Evolutionary conservation across 2,888 invertebrate genomes (phyloP).

Genomic region (Dynastes hyllus): DNA sequence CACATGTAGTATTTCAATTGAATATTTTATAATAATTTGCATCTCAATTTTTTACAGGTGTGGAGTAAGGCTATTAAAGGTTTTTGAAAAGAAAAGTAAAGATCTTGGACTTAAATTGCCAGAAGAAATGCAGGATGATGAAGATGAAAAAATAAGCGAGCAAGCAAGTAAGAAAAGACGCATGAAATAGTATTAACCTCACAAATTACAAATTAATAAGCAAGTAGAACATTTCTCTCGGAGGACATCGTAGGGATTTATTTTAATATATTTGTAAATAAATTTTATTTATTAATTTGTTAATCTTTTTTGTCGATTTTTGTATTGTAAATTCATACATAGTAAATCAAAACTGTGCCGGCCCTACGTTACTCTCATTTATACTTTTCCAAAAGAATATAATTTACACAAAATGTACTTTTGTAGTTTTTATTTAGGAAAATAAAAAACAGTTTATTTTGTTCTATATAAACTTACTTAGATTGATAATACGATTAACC

Average conservation of each 20-base stretch:
- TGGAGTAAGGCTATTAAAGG: slow-evolving; percentile 81
- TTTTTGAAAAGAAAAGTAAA: slow-evolving; percentile 81
- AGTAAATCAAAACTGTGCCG: slow-evolving; percentile 32
- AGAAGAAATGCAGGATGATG: slow-evolving; percentile 69
- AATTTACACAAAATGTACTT: slow-evolving; percentile 49
- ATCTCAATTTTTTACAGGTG: slow-evolving; percentile 74
- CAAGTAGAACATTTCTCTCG: slow-evolving; percentile 18
- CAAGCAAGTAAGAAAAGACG: slow-evolving; percentile 54
- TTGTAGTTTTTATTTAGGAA: slow-evolving; percentile 47
- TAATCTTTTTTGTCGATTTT: slow-evolving; percentile 31
- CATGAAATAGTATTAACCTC: slow-evolving; percentile 56
- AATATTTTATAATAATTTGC: too few relatives aligned
- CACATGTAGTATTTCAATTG: too few relatives aligned
- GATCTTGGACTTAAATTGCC: slow-evolving; percentile 77
- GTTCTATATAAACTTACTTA: slow-evolving; percentile 6
- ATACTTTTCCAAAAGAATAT: slow-evolving; percentile 52
- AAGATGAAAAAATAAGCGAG: slow-evolving; percentile 36
- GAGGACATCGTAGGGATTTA: slow-evolving; percentile 47
- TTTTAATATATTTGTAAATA: slow-evolving; percentile 51
- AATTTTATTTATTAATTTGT: slow-evolving; percentile 52
- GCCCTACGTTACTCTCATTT: slow-evolving; percentile 42
- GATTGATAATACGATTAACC: slow-evolving; percentile 10
- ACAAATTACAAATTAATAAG: slow-evolving; percentile 31
- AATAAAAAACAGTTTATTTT: slow-evolving; percentile 37
- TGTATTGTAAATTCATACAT: slow-evolving; percentile 37